Percentiles rank a stretch among this genome's conserved stretches.
phyloP scores from a whole-genome alignment of 2,888 invertebrate species.

The Phyllotreta striolata region DNA sequence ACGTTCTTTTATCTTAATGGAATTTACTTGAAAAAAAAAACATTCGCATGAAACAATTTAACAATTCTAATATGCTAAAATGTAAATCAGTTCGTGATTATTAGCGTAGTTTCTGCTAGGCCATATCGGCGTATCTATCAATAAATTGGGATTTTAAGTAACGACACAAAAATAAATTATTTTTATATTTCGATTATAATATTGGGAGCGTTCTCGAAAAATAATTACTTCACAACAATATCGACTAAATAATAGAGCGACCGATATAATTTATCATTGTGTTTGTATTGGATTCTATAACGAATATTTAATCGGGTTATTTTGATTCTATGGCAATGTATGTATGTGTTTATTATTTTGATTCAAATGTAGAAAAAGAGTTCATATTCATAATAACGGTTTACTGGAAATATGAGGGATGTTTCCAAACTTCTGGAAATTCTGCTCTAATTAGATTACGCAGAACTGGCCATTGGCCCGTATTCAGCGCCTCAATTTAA shows the following conservation, averaged over 20 bases:
- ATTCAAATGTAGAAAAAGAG: too few relatives aligned
- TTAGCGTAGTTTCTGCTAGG: conserved; percentile 26
- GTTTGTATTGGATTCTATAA: too few relatives aligned
- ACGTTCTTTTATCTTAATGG: conserved; percentile 30
- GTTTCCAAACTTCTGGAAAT: too few relatives aligned
- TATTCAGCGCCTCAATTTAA: too few relatives aligned
- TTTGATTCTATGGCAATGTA: too few relatives aligned
- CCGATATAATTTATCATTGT: too few relatives aligned
- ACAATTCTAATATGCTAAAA: conserved; percentile 27
- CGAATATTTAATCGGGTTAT: too few relatives aligned
- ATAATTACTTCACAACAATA: conserved; percentile 26
- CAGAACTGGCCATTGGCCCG: too few relatives aligned
- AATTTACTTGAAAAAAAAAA: conserved; percentile 21
- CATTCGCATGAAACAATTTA: conserved; percentile 32
- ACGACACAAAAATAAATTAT: conserved; percentile 32
- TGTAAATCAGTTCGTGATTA: conserved; percentile 32
- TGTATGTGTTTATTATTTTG: too few relatives aligned
- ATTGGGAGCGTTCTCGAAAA: conserved; percentile 25
- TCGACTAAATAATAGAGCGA: conserved; percentile 11
- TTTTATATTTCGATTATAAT: conserved; percentile 30
- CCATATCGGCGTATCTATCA: conserved; percentile 23
- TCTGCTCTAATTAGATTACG: too few relatives aligned
- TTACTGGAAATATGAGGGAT: too few relatives aligned
- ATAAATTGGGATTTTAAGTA: conserved; percentile 32
- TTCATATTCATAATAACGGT: too few relatives aligned